A percentile compares a stretch with the other conserved stretches of the same genome.
These are phyloP conservation scores for Sardinella longiceps DNA, from an alignment of 2,797 vertebrate species.

Conservation along the genomic window DNA sequence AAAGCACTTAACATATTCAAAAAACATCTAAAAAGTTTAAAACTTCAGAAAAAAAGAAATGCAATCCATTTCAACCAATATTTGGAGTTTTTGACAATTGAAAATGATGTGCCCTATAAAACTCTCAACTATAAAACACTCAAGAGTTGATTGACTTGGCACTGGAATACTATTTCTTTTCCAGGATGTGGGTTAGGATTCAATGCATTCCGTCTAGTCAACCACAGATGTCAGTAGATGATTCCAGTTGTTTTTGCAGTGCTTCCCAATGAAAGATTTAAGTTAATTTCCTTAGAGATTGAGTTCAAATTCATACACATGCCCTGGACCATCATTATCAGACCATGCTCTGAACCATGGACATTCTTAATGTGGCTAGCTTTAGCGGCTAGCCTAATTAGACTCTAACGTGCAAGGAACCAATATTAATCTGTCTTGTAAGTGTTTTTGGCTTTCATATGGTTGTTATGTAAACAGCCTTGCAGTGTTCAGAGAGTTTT, in stretches of 20 bases:
- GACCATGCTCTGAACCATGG: neutral
- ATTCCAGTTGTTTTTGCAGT: neutral
- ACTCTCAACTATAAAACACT: neutral
- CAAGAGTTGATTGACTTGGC: neutral
- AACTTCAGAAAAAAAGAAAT: too few relatives aligned
- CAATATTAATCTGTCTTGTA: neutral
- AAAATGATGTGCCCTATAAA: neutral
- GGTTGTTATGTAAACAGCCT: conserved; percentile 16
- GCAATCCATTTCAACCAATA: too few relatives aligned
- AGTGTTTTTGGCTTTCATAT: neutral
- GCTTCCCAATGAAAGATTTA: neutral
- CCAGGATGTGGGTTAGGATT: neutral
- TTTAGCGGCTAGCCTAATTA: neutral
- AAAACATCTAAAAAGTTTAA: too few relatives aligned
- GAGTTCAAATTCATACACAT: neutral
- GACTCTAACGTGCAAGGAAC: neutral
- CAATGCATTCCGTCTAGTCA: neutral
- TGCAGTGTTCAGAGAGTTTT: neutral
- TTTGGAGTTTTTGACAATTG: too few relatives aligned
- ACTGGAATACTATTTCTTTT: neutral
- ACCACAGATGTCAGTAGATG: neutral
- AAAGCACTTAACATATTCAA: too few relatives aligned
- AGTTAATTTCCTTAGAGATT: neutral
- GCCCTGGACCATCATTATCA: neutral
- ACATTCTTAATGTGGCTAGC: neutral